Evolutionary conservation across 2,797 vertebrate species (phyloP), one percentile per base, ranked within the genome.

Genomic region (Luscinia luscinia): DNA sequence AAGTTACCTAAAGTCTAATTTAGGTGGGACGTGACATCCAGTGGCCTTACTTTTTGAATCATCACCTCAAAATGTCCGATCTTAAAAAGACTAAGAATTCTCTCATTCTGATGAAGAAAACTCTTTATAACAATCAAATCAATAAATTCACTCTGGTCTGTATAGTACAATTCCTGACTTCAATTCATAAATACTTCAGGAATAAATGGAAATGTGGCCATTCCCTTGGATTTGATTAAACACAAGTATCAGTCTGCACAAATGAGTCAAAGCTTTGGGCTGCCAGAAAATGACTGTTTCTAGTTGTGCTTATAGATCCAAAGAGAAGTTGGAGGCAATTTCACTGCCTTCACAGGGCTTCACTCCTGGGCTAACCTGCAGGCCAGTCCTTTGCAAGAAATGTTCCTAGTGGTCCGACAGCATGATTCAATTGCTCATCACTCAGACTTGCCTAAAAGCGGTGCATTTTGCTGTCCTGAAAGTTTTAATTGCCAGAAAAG

Each of bases 361-460:
- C 32, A 24, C 12, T 81, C 34, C 46, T 21, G 26, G 32, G 32
- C 43, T 67, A 36, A 61, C 32, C 13, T 40, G 32, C 9, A 41
- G 54, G 34, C 16, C 69, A 90, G 43, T 4, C 67, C 43, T 61
- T 48, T 55, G 32, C 34, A 36, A 49, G 41, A 34, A 30, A 45
- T 6, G 20, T 15, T 69, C 51, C 63, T n/a, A 66, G 17, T 7
- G 36, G 51, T n/a, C 40, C 17, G 14, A 62, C 2, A 74, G 52
- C 17, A 41, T 2, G 1, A 36, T 27, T 83, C 45, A 27, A 26
- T 8, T 61, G 41, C 30, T 74, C 0, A 0, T 49, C 5, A 3
- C 38, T 78, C 55, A 84, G 52, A 61, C n/a, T 34, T 68, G 41
- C 34, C 55, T 34, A 59, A n/a, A 80, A 87, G 27, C 7, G 30